Conservation (phyloP, 2,888 invertebrate genomes). For the Odontomyia ornata region DNA sequence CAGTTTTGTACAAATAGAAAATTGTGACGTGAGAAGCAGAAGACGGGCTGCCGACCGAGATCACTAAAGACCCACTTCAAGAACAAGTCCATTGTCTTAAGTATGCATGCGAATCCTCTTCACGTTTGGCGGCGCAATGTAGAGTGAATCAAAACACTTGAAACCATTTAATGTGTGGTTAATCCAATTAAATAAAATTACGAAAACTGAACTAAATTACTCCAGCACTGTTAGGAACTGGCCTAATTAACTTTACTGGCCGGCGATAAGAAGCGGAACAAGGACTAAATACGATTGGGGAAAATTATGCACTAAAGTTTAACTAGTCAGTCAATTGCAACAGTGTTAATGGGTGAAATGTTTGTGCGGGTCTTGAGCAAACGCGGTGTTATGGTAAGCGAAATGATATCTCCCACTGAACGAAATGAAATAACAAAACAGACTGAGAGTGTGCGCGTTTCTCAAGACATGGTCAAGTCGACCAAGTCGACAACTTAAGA, state of each 20-base stretch:
- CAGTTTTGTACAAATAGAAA: slow-evolving; percentile 41
- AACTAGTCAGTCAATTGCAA: no score
- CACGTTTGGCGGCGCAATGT: not conserved
- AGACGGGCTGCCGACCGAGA: slow-evolving; percentile 30
- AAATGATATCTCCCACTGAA: not conserved
- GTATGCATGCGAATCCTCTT: slow-evolving; percentile 15
- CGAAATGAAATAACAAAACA: slow-evolving; percentile 19
- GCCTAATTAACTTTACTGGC: no score
- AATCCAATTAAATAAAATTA: not conserved
- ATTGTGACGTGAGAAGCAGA: slow-evolving; percentile 37
- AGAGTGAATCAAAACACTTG: not conserved
- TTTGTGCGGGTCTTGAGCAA: not conserved
- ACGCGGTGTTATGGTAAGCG: not conserved
- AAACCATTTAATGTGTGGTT: not conserved
- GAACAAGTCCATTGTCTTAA: slow-evolving; percentile 40
- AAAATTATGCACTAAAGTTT: no score
- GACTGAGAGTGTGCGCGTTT: slow-evolving; percentile 26
- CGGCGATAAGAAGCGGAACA: no score
- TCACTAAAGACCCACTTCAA: slow-evolving; percentile 40
- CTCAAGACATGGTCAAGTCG: slow-evolving; percentile 19
- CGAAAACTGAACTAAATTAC: not conserved
- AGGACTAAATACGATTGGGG: no score
- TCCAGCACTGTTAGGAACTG: not conserved
- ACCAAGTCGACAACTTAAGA: not conserved
- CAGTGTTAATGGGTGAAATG: no score